phyloP scores from a whole-genome alignment of 2,797 vertebrate species.

The Loris lydekkerianus region DNA sequence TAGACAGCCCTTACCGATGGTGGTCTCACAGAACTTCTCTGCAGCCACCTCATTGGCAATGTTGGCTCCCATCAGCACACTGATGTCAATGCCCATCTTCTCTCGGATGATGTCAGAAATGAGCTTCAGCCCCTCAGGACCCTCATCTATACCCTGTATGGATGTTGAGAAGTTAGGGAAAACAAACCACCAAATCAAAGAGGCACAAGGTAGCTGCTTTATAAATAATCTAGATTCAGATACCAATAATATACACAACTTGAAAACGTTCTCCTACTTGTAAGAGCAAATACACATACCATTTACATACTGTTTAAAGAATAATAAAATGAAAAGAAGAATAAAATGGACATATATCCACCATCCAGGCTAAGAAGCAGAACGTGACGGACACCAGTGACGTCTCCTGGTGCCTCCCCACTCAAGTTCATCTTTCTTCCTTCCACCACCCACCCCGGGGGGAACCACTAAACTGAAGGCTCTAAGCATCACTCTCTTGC shows the following conservation, averaged over 20 bases:
- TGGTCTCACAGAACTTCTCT: constrained; percentile 96
- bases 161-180: constrained; percentile 62
- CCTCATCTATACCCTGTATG: constrained; percentile 94
- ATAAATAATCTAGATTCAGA: not conserved
- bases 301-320: not conserved
- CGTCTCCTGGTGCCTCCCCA: too few species aligned
- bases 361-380: not conserved
- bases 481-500: rapidly evolving
- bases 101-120: constrained; percentile 96
- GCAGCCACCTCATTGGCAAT: constrained; percentile 96
- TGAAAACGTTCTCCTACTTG: not conserved
- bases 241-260: rapidly evolving
- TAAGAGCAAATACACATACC: not conserved
- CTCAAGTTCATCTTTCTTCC: not conserved
- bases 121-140: constrained; percentile 93
- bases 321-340: not conserved
- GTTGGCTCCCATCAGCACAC: constrained; percentile 97
- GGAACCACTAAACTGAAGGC: not conserved
- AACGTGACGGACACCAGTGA: not conserved
- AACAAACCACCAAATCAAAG: not conserved
- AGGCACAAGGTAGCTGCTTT: not conserved
- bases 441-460: not conserved
- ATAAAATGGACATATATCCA: not conserved
- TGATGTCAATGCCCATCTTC: constrained; percentile 96
- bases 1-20: constrained; percentile 91